Percentiles rank a stretch among this genome's conserved stretches.
phyloP scores from a whole-genome alignment of 2,797 vertebrate genomes.

The Lepus townsendii region DNA sequence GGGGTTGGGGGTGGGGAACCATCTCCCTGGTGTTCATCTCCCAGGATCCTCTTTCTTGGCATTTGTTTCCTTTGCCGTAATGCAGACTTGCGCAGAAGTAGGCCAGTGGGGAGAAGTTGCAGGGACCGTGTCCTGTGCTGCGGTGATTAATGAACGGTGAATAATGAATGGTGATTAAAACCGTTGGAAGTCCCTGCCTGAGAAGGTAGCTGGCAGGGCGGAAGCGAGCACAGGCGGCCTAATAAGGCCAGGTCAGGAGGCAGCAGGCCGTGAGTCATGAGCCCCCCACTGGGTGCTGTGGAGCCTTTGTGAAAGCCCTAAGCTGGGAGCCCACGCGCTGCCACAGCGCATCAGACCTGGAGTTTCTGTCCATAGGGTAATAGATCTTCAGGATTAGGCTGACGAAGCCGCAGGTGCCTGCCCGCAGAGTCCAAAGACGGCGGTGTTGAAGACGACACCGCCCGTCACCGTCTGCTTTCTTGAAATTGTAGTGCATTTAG shows the following conservation, averaged over 20 bases:
- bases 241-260: slow-evolving; percentile 55
- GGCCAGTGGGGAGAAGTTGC: background rate
- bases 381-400: background rate
- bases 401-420: background rate
- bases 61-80: background rate
- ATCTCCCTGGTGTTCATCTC: background rate
- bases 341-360: background rate
- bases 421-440: background rate
- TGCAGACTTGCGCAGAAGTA: background rate
- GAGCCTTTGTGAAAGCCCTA: background rate
- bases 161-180: slow-evolving; percentile 66
- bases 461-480: background rate
- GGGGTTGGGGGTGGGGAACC: background rate
- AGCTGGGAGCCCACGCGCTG: background rate
- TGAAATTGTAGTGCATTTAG: background rate
- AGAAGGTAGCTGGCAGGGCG: background rate
- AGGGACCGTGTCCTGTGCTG: slow-evolving; percentile 58
- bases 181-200: slow-evolving; percentile 69
- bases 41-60: background rate
- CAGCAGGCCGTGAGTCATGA: slow-evolving; percentile 79
- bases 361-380: background rate
- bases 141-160: slow-evolving; percentile 81
- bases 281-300: background rate
- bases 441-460: background rate
- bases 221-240: slow-evolving; percentile 40